Evolutionary conservation across 2,888 invertebrate genomes (phyloP).

Genomic region (Cepaea hortensis): DNA sequence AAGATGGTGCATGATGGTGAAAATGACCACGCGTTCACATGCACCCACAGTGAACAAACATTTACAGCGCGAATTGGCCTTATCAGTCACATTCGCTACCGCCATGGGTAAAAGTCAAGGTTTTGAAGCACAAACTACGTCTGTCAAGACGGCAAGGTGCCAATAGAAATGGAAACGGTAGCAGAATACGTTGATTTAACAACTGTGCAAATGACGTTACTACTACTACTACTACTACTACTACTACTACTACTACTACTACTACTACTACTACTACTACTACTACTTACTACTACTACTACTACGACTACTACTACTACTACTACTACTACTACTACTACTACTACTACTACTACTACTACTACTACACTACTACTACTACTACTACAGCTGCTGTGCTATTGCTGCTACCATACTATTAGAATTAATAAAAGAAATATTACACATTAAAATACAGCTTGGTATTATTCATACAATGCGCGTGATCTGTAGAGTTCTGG

Average conservation of each 20-base stretch:
- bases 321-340: constrained; percentile 2
- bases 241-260: not conserved
- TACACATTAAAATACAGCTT: not conserved
- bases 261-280: constrained; percentile 16
- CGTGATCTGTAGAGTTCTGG: too few relatives aligned
- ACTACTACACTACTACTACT: not conserved
- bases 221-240: not conserved
- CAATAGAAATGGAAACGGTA: too few relatives aligned
- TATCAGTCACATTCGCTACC: too few relatives aligned
- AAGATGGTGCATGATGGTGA: too few relatives aligned
- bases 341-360: not conserved
- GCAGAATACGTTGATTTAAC: too few relatives aligned
- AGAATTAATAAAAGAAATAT: not conserved
- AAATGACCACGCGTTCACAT: too few relatives aligned
- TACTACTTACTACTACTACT: not conserved
- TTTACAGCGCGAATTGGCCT: too few relatives aligned
- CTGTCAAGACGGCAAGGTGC: too few relatives aligned
- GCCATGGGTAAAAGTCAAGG: too few relatives aligned
- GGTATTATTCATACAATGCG: too few relatives aligned
- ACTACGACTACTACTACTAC: constrained; percentile 3
- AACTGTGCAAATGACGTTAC: not conserved
- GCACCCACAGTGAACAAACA: too few relatives aligned
- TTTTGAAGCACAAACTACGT: too few relatives aligned
- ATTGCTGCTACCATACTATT: not conserved
- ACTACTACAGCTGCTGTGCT: not conserved